Conservation (phyloP, 2,888 invertebrate species). For the Scaptomyza caliginosa region DNA sequence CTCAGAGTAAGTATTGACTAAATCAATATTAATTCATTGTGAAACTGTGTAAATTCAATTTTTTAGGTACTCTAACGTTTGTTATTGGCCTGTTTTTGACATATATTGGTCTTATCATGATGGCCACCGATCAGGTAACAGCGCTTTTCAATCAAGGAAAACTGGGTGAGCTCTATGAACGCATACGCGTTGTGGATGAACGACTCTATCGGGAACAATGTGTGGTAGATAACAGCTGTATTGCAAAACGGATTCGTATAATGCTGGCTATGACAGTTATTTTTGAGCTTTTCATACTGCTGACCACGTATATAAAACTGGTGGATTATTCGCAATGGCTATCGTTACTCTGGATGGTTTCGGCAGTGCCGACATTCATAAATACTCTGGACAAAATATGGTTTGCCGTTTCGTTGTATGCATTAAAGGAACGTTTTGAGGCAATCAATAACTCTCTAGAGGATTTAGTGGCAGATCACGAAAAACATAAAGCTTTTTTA, state of each 20-base stretch:
- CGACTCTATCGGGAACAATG: slow-evolving; percentile 80
- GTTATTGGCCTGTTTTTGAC: slow-evolving; percentile 83
- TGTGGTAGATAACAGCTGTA: slow-evolving; percentile 67
- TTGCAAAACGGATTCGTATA: slow-evolving; percentile 71
- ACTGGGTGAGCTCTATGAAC: slow-evolving; percentile 80
- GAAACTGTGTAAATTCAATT: not conserved
- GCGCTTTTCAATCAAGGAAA: slow-evolving; percentile 81
- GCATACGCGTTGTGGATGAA: slow-evolving; percentile 81
- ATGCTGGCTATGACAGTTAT: slow-evolving; percentile 74
- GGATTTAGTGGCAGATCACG: slow-evolving; percentile 74
- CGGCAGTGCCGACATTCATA: slow-evolving; percentile 80
- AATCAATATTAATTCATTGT: not conserved
- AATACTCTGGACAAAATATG: slow-evolving; percentile 83
- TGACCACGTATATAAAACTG: slow-evolving; percentile 73
- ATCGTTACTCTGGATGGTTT: slow-evolving; percentile 79
- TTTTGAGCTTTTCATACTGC: slow-evolving; percentile 75
- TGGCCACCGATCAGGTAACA: slow-evolving; percentile 82
- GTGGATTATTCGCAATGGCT: slow-evolving; percentile 73
- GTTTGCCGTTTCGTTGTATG: slow-evolving; percentile 81
- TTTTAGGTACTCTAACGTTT: slow-evolving; percentile 81
- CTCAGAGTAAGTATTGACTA: slow-evolving; percentile 81
- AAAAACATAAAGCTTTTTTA: slow-evolving; percentile 65
- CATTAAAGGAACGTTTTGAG: slow-evolving; percentile 81
- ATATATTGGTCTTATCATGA: slow-evolving; percentile 83
- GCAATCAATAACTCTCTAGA: slow-evolving; percentile 73